Conservation (phyloP, 2,888 invertebrate genomes). For the Eretmocerus hayati region DNA sequence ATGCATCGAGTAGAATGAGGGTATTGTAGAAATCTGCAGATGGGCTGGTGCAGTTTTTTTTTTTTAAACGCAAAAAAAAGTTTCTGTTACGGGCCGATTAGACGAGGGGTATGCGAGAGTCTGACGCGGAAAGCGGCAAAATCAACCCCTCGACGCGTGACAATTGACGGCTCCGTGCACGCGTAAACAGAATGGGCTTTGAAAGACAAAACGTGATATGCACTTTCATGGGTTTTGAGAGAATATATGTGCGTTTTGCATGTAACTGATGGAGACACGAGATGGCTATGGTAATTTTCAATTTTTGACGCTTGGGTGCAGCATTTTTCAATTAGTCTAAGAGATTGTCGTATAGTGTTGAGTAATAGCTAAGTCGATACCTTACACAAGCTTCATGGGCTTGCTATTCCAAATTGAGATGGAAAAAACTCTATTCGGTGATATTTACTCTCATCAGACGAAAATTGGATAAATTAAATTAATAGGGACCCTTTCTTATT, state of each 20-base stretch:
- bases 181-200: constrained; percentile 38
- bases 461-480: too few species aligned
- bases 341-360: too few species aligned
- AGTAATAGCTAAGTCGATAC: too few species aligned
- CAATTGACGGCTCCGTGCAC: constrained; percentile 43
- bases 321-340: constrained; percentile 49
- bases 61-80: too few species aligned
- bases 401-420: too few species aligned
- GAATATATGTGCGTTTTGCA: constrained; percentile 31
- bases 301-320: constrained; percentile 47
- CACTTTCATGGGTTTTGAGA: constrained; percentile 1
- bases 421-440: too few species aligned
- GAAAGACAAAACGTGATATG: constrained; percentile 26
- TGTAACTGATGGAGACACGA: constrained; percentile 45
- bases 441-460: too few species aligned
- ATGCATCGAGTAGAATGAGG: too few species aligned
- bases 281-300: constrained; percentile 48
- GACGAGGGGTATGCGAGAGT: constrained; percentile 1
- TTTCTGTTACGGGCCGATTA: constrained; percentile 32
- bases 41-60: too few species aligned
- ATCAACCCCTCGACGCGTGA: constrained; percentile 40
- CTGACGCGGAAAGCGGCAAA: constrained; percentile 24
- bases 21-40: too few species aligned
- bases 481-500: too few species aligned
- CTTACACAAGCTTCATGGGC: too few species aligned